Evolutionary conservation across 2,797 vertebrate genomes (phyloP).

Genomic region (Clarias fuscus): DNA sequence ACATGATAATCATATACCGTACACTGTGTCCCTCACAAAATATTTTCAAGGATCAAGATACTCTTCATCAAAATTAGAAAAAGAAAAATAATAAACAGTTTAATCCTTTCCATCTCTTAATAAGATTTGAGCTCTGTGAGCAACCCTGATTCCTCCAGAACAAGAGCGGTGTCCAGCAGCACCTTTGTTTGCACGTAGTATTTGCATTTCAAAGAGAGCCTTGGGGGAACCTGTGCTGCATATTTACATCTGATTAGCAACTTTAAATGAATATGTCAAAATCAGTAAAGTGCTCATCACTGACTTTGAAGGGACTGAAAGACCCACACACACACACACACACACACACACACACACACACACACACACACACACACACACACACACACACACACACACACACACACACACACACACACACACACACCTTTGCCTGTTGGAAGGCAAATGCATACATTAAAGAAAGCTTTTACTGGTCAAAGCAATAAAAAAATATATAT

Average conservation of each 20-base stretch:
- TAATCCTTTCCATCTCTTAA: conserved; percentile 14
- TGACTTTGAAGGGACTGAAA: conserved; percentile 57
- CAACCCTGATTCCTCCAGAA: conserved; percentile 71
- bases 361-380: background rate
- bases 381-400: background rate
- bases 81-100: conserved; percentile 51
- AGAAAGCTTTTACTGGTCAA: conserved; percentile 7
- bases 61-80: conserved; percentile 42
- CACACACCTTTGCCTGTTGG: background rate
- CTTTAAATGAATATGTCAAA: conserved; percentile 79
- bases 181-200: conserved; percentile 76
- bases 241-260: conserved; percentile 81
- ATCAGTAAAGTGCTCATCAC: conserved; percentile 66
- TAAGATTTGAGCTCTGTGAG: conserved; percentile 24
- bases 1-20: background rate
- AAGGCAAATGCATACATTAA: background rate
- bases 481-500: background rate
- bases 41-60: conserved; percentile 28
- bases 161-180: conserved; percentile 68
- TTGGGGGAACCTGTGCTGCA: conserved; percentile 73
- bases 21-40: conserved; percentile 14
- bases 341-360: conserved; percentile 31
- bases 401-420: background rate
- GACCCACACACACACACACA: conserved; percentile 21
- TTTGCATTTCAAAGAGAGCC: conserved; percentile 81